These are phyloP conservation scores for Papio anubis DNA, from an alignment of 2,113 vertebrate species.

Conservation along the genomic window DNA sequence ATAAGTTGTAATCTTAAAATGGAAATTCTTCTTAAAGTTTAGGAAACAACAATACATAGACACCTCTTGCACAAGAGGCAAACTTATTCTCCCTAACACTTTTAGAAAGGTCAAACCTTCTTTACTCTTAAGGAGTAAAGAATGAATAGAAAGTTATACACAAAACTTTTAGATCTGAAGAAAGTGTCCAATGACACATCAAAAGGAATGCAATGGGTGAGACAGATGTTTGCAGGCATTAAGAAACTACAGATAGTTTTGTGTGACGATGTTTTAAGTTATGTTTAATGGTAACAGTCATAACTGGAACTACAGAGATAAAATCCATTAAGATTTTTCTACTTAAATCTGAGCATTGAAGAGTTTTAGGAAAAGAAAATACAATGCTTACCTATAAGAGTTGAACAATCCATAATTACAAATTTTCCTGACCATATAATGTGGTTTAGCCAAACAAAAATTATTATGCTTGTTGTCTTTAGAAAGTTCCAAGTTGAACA, in stretches of 20 bases:
- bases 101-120: not conserved
- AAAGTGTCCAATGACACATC: not conserved
- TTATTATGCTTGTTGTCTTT: not conserved
- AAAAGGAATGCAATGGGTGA: not conserved
- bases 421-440: not conserved
- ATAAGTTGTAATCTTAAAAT: conserved; percentile 23
- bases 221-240: not conserved
- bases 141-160: not conserved
- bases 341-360: conserved; percentile 23
- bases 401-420: not conserved
- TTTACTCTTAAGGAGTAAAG: no score
- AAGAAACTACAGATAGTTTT: not conserved
- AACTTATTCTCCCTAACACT: not conserved
- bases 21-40: conserved; percentile 29
- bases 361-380: not conserved
- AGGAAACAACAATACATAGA: not conserved
- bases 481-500: not conserved
- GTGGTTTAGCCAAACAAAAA: not conserved
- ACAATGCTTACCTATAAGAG: not conserved
- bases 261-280: not conserved
- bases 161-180: not conserved
- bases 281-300: not conserved
- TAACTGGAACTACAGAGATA: not conserved
- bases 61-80: not conserved
- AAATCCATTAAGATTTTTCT: not conserved